Conservation (phyloP, 1,140 invertebrate species). For the Drosophila nebulosa region DNA sequence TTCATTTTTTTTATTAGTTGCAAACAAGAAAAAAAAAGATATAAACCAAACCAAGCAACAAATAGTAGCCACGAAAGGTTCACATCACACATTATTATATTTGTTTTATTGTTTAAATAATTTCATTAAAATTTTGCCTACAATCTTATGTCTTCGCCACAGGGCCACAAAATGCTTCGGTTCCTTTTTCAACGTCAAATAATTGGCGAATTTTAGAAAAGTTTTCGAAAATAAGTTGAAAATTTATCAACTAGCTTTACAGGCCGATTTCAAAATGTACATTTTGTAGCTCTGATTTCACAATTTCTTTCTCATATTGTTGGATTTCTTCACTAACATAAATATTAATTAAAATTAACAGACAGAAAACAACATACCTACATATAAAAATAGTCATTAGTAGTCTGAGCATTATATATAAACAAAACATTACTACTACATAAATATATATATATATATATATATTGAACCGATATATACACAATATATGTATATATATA, state of each 20-base stretch:
- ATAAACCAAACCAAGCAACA: slow-evolving; percentile 9
- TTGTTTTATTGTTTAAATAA: slow-evolving; percentile 38
- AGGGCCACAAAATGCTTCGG: not conserved
- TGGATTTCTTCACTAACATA: slow-evolving; percentile 18
- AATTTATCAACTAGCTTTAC: too few relatives aligned
- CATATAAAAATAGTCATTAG: slow-evolving; percentile 68
- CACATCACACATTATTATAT: slow-evolving; percentile 54
- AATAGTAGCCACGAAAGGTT: slow-evolving; percentile 55
- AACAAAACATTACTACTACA: slow-evolving; percentile 14
- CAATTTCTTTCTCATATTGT: not conserved
- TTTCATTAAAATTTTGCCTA: not conserved
- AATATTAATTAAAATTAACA: slow-evolving; percentile 23
- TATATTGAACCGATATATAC: slow-evolving; percentile 24
- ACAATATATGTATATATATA: slow-evolving; percentile 36
- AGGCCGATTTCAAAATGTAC: not conserved
- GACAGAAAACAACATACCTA: slow-evolving; percentile 27
- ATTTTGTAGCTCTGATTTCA: not conserved
- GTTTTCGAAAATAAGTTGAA: too few relatives aligned
- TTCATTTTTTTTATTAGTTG: slow-evolving; percentile 1
- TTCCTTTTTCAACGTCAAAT: not conserved
- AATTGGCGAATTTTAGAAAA: too few relatives aligned
- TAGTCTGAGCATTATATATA: slow-evolving; percentile 63
- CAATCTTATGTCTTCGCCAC: not conserved
- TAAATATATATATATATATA: not conserved
- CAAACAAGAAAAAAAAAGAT: slow-evolving; percentile 8